A percentile compares a stretch with the other conserved stretches of the same genome.
These are phyloP conservation scores for Sinonovacula constricta DNA, from an alignment of 1,140 invertebrate genomes.

Conservation along the genomic window DNA sequence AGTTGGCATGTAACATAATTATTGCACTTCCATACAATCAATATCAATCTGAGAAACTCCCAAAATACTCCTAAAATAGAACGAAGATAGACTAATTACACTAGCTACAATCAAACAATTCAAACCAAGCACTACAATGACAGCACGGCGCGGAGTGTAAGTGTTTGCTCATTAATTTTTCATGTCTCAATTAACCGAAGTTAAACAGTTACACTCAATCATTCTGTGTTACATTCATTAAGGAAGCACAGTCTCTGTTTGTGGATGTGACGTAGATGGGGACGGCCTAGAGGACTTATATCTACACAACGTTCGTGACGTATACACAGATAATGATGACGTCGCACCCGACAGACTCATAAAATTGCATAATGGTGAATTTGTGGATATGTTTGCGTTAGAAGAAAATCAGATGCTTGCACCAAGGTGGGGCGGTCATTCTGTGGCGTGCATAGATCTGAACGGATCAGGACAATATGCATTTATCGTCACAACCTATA, in stretches of 20 bases:
- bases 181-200: no score
- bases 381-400: slow-evolving; percentile 15
- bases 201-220: no score
- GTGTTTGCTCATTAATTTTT: no score
- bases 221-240: no score
- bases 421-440: slow-evolving; percentile 19
- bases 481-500: slow-evolving; percentile 23
- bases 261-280: slow-evolving; percentile 43
- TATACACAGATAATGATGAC: neutral
- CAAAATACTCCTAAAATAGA: no score
- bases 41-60: no score
- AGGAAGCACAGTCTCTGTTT: slow-evolving; percentile 27
- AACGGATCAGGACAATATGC: slow-evolving; percentile 24
- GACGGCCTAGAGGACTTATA: slow-evolving; percentile 45
- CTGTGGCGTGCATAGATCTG: slow-evolving; percentile 38
- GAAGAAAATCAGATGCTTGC: neutral
- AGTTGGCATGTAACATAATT: no score
- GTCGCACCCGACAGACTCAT: slow-evolving; percentile 26
- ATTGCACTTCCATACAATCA: no score
- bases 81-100: no score
- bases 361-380: neutral
- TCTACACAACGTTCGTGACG: slow-evolving; percentile 20
- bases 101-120: no score
- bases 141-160: no score
- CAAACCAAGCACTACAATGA: no score